These are phyloP conservation scores for Eudyptes chrysolophus DNA, from an alignment of 2,113 vertebrate species.

Conservation along the genomic window DNA sequence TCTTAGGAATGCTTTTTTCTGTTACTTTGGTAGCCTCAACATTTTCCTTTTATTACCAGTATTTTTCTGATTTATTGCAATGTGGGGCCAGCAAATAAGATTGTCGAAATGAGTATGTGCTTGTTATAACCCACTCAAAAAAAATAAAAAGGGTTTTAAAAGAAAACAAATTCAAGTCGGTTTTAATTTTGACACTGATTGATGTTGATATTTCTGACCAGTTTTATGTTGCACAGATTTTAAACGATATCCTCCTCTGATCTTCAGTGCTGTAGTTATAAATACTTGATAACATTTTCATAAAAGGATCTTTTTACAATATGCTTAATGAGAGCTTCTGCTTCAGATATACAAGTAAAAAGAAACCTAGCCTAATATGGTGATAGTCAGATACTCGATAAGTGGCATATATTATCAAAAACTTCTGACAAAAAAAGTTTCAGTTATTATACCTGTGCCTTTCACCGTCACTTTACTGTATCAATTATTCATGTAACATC, in stretches of 20 bases:
- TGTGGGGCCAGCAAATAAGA: slow-evolving; percentile 37
- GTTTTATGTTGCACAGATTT: slow-evolving; percentile 42
- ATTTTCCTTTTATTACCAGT: slow-evolving; percentile 19
- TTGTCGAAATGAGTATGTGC: slow-evolving; percentile 31
- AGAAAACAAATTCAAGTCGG: slow-evolving; percentile 17
- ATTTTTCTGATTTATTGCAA: slow-evolving; percentile 50
- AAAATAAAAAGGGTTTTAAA: slow-evolving; percentile 44
- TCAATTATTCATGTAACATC: slow-evolving; percentile 72
- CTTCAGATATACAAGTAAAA: slow-evolving; percentile 45
- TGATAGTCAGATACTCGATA: slow-evolving; percentile 37
- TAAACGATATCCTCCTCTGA: slow-evolving; percentile 54
- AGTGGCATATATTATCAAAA: slow-evolving; percentile 41
- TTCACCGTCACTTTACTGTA: slow-evolving; percentile 68
- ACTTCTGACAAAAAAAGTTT: slow-evolving; percentile 35
- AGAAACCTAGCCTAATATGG: slow-evolving; percentile 21
- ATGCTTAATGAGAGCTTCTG: slow-evolving; percentile 63
- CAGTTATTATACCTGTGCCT: slow-evolving; percentile 68
- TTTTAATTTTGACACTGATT: slow-evolving; percentile 44
- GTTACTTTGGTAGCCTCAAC: not conserved
- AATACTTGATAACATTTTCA: slow-evolving; percentile 58
- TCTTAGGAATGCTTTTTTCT: not conserved
- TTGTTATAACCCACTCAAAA: slow-evolving; percentile 43
- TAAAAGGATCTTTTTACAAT: slow-evolving; percentile 49
- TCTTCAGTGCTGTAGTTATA: slow-evolving; percentile 48
- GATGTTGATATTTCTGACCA: slow-evolving; percentile 46